Base-by-base conservation (phyloP, 2,888 invertebrate genomes). In the Deilephila elpenor region DNA sequence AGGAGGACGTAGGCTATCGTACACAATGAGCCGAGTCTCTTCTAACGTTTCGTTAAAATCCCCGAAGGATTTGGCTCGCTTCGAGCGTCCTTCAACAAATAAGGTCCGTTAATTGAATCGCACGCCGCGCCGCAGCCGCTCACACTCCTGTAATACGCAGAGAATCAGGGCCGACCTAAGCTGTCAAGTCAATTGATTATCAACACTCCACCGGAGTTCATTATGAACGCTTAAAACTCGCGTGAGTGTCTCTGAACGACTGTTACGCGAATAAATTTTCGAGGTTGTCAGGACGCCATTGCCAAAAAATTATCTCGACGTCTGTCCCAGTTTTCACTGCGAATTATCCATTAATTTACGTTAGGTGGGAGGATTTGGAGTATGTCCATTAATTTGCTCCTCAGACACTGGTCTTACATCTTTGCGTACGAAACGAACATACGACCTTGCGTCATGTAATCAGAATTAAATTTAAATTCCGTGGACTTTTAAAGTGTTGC, bases 101-200 rank as follows among this genome's bases (percentile, higher is more conserved):
- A 51, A 51, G 44, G 51, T 51, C 67, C 51, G 67, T 51, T 67
- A 67, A 67, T 67, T 67, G 67, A 67, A 67, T 44, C 67, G 67
- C 67, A 25, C 25, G 44, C 17, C 20, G 20, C 20, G 44, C 14
- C 44, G 25, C 14, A 67, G 51, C 67, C 67, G 20, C 25, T 6
- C 67, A 51, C 64, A 5, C 51, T 25, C 20, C 67, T 67, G 67
- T 44, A 44, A 11, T 44, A 14, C 34, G 37, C 20, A 44, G 11
- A 20, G 14, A 5, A 34, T 61, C 17, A 14, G 17, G 32, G 29
- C 61, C 61, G 32, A 32, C 17, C 5, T 29, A 61, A 19, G 60
- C 29, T 32, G 61, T 29, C 61, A 61, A 17, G 32, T 44, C 20
- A 37, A 64, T 64, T 20, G 64, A 64, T 64, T 64, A 44, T 64